Percentiles rank a stretch among this genome's conserved stretches.
Evolutionary conservation across 2,797 vertebrate species (phyloP).

Genomic region (Malacoraja senta): DNA sequence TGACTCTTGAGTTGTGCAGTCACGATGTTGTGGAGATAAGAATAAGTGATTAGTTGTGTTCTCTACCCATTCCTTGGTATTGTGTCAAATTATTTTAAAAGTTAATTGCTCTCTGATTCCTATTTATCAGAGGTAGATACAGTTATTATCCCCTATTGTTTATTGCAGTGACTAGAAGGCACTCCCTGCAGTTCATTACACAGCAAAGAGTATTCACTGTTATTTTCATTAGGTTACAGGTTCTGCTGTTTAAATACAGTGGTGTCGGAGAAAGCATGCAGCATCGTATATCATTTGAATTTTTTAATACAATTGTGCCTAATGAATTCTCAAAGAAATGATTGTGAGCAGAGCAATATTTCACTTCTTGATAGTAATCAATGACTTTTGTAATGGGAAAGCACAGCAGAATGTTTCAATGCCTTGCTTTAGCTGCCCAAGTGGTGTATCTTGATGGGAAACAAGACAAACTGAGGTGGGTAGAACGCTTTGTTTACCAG

Average conservation of each 20-base stretch:
- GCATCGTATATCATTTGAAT: background rate
- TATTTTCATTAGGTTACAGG: slow-evolving; percentile 15
- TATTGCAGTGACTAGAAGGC: background rate
- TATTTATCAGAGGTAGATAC: background rate
- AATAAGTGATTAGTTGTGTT: background rate
- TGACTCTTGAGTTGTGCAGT: no score
- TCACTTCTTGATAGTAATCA: background rate
- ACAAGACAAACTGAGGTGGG: background rate
- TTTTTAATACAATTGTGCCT: background rate
- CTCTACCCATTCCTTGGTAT: background rate
- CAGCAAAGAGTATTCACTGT: background rate
- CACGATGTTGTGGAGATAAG: background rate
- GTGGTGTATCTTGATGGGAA: background rate
- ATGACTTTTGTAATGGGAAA: background rate
- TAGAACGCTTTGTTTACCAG: background rate
- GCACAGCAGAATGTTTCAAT: background rate
- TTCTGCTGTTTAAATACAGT: background rate
- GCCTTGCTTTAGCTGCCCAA: background rate
- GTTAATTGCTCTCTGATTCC: background rate
- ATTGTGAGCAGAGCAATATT: background rate
- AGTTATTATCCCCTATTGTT: background rate
- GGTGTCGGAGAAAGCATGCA: background rate
- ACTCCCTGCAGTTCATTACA: background rate
- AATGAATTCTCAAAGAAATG: background rate
- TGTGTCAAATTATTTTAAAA: background rate